Evolutionary conservation across 2,113 vertebrate species (phyloP), one percentile per base, ranked within the genome.

Genomic region (Argyrosomus japonicus): DNA sequence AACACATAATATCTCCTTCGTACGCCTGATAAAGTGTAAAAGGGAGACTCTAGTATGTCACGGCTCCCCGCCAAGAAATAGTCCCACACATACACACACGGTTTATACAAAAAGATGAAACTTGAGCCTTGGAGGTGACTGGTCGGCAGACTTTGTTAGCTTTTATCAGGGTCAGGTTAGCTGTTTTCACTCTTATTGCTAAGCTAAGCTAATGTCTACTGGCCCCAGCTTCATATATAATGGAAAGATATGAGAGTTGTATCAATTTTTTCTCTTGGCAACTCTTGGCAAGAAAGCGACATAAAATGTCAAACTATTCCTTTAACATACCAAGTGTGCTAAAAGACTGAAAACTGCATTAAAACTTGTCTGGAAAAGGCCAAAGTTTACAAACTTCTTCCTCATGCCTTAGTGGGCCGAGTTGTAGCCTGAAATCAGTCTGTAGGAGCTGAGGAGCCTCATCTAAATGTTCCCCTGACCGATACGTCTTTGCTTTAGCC

Each of bases 401-500:
- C n/a, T 32, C 58, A 72, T 58, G 68, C 69, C 75, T 75, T 51
- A 40, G 51, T 50, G 65, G 75, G 56, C 53, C 45, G 64, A 83
- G 69, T 81, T 65, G 81, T n/a, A 63, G 79, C 75, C 64, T 18
- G 62, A 56, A 84, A 32, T 2, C 73, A 84, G 65, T 63, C 45
- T 36, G 62, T 29, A 10, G 63, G 53, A 68, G 56, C 64, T 68
- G 56, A 75, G 65, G 61, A 27, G 79, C 82, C 67, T 86, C 81
- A 56, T 75, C 76, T 72, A 83, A 89, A 91, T 80, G 84, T 78
- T 84, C 70, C 88, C 60, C 88, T 73, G 75, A 82, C 85, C 85
- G 64, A 79, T 50, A 54, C 32, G 40, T 84, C 87, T 90, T 88
- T 83, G 72, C 81, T 83, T 92, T 75, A 93, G 89, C 91, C 90